Percentiles rank a stretch among this genome's conserved stretches.
phyloP scores from a whole-genome alignment of 2,797 vertebrate genomes.

The Sarcophilus harrisii region DNA sequence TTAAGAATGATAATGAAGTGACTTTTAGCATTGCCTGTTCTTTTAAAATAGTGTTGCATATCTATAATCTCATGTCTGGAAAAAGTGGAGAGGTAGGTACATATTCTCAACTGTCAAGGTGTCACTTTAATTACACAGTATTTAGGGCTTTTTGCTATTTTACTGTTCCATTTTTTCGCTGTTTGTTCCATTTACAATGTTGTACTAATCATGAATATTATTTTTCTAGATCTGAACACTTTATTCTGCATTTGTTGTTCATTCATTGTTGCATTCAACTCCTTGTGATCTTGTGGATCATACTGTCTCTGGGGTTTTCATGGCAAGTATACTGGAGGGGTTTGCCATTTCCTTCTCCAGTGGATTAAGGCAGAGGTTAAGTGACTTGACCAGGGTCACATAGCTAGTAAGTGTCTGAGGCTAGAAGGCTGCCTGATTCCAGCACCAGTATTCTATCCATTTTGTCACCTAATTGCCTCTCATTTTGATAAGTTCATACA shows the following conservation, averaged over 20 bases:
- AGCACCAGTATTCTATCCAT: background rate
- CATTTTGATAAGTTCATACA: background rate
- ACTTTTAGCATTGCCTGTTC: background rate
- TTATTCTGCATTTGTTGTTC: background rate
- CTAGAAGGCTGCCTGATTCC: background rate
- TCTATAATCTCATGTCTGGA: background rate
- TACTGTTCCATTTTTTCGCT: background rate
- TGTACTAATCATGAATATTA: background rate
- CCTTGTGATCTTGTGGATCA: background rate
- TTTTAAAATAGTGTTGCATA: background rate
- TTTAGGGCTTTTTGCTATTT: background rate
- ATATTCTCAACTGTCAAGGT: background rate
- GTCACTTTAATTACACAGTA: background rate
- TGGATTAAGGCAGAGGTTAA: background rate
- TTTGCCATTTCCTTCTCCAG: background rate
- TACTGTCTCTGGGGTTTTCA: background rate
- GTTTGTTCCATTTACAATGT: background rate
- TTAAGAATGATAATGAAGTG: background rate
- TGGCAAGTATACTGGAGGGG: background rate
- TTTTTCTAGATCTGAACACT: background rate
- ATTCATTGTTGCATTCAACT: background rate
- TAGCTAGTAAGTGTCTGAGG: background rate
- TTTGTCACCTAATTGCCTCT: background rate
- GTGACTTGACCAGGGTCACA: no score
- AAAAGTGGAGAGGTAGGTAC: background rate